A percentile compares a stretch with the other conserved stretches of the same genome.
Conservation (phyloP, 2,888 invertebrate species). For the Eupithecia tripunctaria region DNA sequence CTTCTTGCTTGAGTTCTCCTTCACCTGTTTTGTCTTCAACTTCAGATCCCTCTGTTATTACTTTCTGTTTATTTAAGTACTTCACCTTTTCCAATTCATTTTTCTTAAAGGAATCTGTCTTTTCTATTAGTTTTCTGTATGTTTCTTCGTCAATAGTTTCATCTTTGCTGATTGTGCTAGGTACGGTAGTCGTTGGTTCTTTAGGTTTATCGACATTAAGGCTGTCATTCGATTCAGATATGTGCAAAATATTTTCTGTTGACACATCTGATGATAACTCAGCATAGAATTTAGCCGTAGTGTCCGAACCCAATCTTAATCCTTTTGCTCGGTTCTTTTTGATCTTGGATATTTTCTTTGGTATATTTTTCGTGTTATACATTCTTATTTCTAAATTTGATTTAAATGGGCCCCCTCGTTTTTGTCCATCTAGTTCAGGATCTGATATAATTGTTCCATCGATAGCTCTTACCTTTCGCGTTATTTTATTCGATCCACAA, state of each 20-base stretch:
- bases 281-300: slow-evolving; percentile 88
- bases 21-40: slow-evolving; percentile 66
- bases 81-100: slow-evolving; percentile 81
- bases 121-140: slow-evolving; percentile 78
- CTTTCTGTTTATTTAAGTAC: slow-evolving; percentile 79
- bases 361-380: slow-evolving; percentile 88
- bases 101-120: slow-evolving; percentile 83
- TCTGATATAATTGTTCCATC: slow-evolving; percentile 70
- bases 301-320: slow-evolving; percentile 74
- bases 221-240: slow-evolving; percentile 87
- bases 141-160: slow-evolving; percentile 79
- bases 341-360: slow-evolving; percentile 88
- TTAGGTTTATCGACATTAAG: slow-evolving; percentile 74
- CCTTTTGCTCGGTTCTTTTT: slow-evolving; percentile 87
- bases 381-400: slow-evolving; percentile 83
- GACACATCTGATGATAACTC: slow-evolving; percentile 86
- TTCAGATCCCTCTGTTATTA: slow-evolving; percentile 77
- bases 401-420: slow-evolving; percentile 55
- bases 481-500: slow-evolving; percentile 77
- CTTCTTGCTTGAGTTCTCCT: slow-evolving; percentile 50
- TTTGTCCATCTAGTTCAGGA: slow-evolving; percentile 68
- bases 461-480: slow-evolving; percentile 61
- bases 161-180: slow-evolving; percentile 71
- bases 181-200: slow-evolving; percentile 52
- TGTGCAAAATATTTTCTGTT: slow-evolving; percentile 85